Evolutionary conservation across 2,888 invertebrate species (phyloP).

Genomic region (Megaustenia siamemsis): DNA sequence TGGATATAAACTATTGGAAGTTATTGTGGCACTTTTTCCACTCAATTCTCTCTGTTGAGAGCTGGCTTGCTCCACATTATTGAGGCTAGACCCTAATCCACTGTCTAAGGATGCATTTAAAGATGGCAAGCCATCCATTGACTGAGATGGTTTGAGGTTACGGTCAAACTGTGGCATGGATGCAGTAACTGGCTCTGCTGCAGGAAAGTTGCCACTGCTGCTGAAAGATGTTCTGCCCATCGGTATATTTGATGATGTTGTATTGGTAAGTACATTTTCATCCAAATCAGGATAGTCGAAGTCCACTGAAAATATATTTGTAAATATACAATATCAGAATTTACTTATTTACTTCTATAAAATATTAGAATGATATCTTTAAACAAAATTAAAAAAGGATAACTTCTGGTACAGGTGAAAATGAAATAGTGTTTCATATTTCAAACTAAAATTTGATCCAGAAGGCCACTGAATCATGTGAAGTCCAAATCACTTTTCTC

Average conservation of each 20-base stretch:
- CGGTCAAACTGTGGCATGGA: conserved; percentile 58
- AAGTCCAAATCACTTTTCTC: no score
- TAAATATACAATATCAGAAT: no score
- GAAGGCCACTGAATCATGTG: no score
- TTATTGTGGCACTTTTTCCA: conserved; percentile 9
- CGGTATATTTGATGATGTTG: background rate
- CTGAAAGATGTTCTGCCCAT: background rate
- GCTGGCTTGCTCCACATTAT: conserved; percentile 20
- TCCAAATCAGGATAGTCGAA: conserved; percentile 79
- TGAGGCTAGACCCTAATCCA: background rate
- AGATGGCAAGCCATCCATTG: background rate
- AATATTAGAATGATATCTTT: no score
- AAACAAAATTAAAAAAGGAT: no score
- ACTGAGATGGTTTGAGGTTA: conserved; percentile 56
- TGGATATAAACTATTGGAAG: conserved; percentile 37
- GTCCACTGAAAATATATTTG: conserved; percentile 74
- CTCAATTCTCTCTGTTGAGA: background rate
- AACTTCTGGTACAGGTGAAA: no score
- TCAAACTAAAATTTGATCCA: no score
- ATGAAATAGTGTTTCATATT: no score
- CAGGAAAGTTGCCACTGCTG: background rate
- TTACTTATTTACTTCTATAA: no score
- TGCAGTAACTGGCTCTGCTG: background rate
- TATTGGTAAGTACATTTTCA: conserved; percentile 55
- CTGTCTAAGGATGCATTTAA: conserved; percentile 18